Conservation (phyloP, 2,113 vertebrate species). For the Nothocercus julius region DNA sequence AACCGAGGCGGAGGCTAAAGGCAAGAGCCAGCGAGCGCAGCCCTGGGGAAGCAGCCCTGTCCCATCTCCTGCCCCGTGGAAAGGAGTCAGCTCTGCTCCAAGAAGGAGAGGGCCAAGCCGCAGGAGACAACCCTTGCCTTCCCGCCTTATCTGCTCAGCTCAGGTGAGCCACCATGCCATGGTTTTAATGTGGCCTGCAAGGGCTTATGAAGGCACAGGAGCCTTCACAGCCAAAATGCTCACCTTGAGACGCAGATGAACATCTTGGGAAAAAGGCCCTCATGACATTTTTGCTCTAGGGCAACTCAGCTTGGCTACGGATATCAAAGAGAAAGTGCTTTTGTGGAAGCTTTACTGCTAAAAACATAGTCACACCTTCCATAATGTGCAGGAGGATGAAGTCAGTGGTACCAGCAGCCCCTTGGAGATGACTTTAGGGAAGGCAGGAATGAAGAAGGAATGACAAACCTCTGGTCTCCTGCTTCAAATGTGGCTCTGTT, state of each 20-base stretch:
- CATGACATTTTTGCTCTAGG: background rate
- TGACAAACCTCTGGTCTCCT: no score
- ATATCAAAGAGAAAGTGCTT: background rate
- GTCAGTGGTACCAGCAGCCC: background rate
- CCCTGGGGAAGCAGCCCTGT: background rate
- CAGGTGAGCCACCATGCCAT: background rate
- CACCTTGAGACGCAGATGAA: background rate
- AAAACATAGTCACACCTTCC: background rate
- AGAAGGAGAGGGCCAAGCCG: no score
- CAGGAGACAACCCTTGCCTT: background rate
- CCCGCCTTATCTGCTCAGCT: background rate
- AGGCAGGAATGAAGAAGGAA: background rate
- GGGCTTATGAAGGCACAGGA: background rate
- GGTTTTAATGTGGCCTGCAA: background rate
- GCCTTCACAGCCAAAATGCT: background rate
- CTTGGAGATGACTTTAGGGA: background rate
- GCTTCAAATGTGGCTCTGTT: no score
- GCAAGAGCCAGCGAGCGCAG: rapidly evolving
- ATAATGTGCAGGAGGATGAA: background rate
- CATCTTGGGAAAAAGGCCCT: background rate
- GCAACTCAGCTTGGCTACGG: background rate
- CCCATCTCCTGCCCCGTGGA: background rate
- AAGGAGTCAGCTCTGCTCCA: background rate
- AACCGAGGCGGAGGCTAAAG: background rate
- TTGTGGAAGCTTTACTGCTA: background rate